A percentile compares a stretch with the other conserved stretches of the same genome.
Conservation (phyloP, 1,140 invertebrate genomes). For the Eriosoma lanigerum region DNA sequence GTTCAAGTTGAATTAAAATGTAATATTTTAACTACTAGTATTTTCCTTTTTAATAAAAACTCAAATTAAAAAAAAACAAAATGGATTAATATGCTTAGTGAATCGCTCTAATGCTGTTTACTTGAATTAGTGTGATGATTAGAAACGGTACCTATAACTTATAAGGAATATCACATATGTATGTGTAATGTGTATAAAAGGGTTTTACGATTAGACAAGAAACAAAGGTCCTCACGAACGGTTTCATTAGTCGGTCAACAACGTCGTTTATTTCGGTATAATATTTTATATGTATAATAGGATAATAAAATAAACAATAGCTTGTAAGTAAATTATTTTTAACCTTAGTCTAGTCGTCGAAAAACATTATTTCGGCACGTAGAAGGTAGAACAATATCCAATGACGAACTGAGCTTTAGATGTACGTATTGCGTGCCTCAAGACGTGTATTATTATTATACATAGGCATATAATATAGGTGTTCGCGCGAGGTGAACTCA, state of each 20-base stretch:
- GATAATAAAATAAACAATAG: neutral
- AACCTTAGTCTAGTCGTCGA: neutral
- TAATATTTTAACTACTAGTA: no score
- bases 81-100: no score
- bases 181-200: no score
- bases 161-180: no score
- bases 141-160: no score
- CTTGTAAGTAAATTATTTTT: neutral
- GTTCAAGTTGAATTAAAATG: no score
- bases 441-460: no score
- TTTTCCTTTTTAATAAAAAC: no score
- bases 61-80: no score
- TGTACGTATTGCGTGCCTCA: conserved; percentile 22
- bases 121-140: no score
- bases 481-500: neutral
- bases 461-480: neutral
- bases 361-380: conserved; percentile 8
- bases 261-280: neutral
- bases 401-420: neutral
- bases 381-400: neutral
- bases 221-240: neutral
- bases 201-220: no score
- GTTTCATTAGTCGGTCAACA: neutral
- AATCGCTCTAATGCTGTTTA: no score
- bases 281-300: neutral